Evolutionary conservation across 2,888 invertebrate species (phyloP).

Genomic region (Zaprionus lineosus): DNA sequence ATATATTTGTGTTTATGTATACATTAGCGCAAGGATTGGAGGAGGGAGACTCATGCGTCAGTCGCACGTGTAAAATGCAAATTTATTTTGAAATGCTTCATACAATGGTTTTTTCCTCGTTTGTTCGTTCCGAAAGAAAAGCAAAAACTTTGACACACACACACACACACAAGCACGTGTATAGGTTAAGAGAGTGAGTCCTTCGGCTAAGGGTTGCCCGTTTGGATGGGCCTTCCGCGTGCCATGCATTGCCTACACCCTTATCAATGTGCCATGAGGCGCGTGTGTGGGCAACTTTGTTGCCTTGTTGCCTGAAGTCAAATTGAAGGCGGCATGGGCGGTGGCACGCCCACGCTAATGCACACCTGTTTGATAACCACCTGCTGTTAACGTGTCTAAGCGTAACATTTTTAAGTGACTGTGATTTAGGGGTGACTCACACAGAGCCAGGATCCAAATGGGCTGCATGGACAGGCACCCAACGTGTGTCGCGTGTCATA

Average conservation of each 20-base stretch:
- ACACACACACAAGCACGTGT: constrained; percentile 4
- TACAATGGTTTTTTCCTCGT: constrained; percentile 25
- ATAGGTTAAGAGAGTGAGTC: constrained; percentile 20
- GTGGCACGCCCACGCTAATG: constrained; percentile 40
- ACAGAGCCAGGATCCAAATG: neutral
- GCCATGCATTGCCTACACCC: constrained; percentile 34
- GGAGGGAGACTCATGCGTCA: constrained; percentile 18
- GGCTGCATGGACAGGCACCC: neutral
- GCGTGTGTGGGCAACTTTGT: constrained; percentile 22
- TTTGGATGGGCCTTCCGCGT: neutral
- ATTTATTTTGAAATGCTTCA: constrained; percentile 62
- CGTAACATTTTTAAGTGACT: constrained; percentile 74
- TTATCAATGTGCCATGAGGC: constrained; percentile 42
- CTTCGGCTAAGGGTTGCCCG: constrained; percentile 2
- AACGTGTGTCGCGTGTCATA: constrained; percentile 60
- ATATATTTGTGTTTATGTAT: neutral
- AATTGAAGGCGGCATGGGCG: constrained; percentile 53
- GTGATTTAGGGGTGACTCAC: constrained; percentile 67
- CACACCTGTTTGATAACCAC: constrained; percentile 66
- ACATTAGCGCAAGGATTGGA: neutral
- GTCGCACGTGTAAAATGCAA: constrained; percentile 66
- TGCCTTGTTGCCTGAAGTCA: constrained; percentile 37
- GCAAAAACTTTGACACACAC: constrained; percentile 44
- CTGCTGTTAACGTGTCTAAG: constrained; percentile 69
- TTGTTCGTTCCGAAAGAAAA: constrained; percentile 13